Evolutionary conservation across 2,797 vertebrate species (phyloP), one percentile per base, ranked within the genome.

Genomic region (Anisognathus igniventris): DNA sequence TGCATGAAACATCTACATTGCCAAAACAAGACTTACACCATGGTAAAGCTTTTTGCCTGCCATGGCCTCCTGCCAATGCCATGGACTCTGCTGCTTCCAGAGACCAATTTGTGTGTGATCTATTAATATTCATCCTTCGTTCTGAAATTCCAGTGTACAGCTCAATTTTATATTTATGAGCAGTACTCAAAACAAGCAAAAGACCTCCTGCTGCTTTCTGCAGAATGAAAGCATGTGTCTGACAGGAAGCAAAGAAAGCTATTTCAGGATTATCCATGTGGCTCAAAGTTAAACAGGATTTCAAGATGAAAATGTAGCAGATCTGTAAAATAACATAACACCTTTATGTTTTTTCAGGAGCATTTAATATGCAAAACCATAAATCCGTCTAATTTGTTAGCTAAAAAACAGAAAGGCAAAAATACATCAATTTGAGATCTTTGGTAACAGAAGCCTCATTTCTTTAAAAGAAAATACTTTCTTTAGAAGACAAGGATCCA

Each of bases 221-320:
- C 65, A 90, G 91, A 95, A 78, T 28, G 47, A 92, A 96, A 95
- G 65, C 85, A 77, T 90, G 90, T 83, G 89, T 58, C 85, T 91
- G 82, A 92, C 79, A 72, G 93, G 93, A 95, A 95, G 47, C 64
- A 86, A 54, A 76, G 61, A 95, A 86, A 91, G 72, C 82, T 94
- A 92, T 95, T 95, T 94, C 91, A 88, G 89, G 84, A 95, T 93
- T 91, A 91, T 75, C 80, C 71, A 2, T 65, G 74, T 81, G 84
- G 54, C 76, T 97, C 68, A 61, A 82, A 92, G 71, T 76, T 89
- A 92, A 83, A 95, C 42, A 75, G n/a, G 21, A 93, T 91, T 94
- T 91, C 44, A 81, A 80, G 51, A 94, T 35, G 65, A 83, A 96
- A 93, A 80, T 7, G 23, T 44, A 94, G 31, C 33, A 61, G 12